Percentiles rank a stretch among this genome's conserved stretches.
These are phyloP conservation scores for Zygaena filipendulae DNA, from an alignment of 2,888 invertebrate genomes.

Conservation along the genomic window DNA sequence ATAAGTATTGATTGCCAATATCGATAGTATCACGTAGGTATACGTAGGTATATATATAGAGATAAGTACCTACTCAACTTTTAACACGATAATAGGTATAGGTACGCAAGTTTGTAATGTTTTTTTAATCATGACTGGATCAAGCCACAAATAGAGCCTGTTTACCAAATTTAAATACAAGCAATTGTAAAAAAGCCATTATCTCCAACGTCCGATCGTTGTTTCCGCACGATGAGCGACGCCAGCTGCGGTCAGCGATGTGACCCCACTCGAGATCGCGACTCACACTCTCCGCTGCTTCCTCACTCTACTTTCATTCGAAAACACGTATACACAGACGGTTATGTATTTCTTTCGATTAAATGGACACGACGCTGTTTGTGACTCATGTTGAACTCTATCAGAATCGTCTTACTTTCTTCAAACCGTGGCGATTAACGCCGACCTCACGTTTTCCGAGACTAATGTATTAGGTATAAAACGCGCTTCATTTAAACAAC, in stretches of 20 bases:
- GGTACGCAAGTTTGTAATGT: too few relatives aligned
- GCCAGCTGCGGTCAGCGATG: too few relatives aligned
- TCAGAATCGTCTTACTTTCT: slow-evolving; percentile 33
- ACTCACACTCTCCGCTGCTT: slow-evolving; percentile 14
- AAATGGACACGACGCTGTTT: slow-evolving; percentile 10
- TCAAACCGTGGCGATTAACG: slow-evolving; percentile 25
- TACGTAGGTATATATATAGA: too few relatives aligned
- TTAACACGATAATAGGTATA: too few relatives aligned
- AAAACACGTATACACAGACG: slow-evolving; percentile 9
- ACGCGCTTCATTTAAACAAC: slow-evolving; percentile 32
- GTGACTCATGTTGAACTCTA: slow-evolving; percentile 23
- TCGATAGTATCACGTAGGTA: too few relatives aligned
- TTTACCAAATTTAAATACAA: slow-evolving; percentile 56
- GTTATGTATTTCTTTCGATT: slow-evolving; percentile 19
- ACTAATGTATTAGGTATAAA: slow-evolving; percentile 30
- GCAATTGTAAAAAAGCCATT: slow-evolving; percentile 18
- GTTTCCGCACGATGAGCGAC: slow-evolving; percentile 32
- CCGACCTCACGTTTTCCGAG: slow-evolving; percentile 34
- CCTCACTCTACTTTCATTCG: slow-evolving; percentile 9
- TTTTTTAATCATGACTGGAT: too few relatives aligned
- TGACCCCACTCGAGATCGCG: slow-evolving; percentile 8
- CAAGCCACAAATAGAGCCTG: too few relatives aligned
- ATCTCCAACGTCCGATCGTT: slow-evolving; percentile 26
- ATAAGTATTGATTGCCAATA: too few relatives aligned
- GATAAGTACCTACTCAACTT: too few relatives aligned